Evolutionary conservation across 2,888 invertebrate species (phyloP), one percentile per base, ranked within the genome.

Genomic region (Anticlea derivata): DNA sequence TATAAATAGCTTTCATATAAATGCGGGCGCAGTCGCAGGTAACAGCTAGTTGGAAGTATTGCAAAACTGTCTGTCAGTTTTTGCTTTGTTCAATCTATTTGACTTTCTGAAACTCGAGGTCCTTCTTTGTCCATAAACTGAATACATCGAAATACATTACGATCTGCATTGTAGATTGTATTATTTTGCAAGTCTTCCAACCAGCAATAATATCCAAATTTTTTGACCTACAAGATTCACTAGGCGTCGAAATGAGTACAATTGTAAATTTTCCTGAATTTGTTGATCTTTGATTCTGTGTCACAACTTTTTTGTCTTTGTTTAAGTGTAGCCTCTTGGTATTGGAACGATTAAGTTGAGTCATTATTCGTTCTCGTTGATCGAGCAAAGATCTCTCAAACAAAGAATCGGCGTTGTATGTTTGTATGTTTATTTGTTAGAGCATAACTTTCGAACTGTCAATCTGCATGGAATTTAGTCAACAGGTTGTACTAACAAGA

Each of bases 331-430:
- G 17, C 4, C 2, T 4, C 2, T 17, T 3, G 22, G 24, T 27
- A 17, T 26, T 27, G 10, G 11, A 7, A n/a, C 20, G 11, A 38
- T 41, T 34, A 29, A 31, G 24, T 38, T 31, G 10, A 44, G 1
- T 40, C 39, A 40, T 30, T 49, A 48, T 41, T 38, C 33, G 23
- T n/a, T 35, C 26, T 51, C 17, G 20, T 50, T n/a, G n/a, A n/a
- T n/a, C n/a, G n/a, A n/a, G n/a, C n/a, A n/a, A n/a, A n/a, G n/a
- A n/a, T n/a, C n/a, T n/a, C n/a, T n/a, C n/a, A n/a, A n/a, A n/a
- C n/a, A n/a, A n/a, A n/a, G n/a, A n/a, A n/a, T n/a, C n/a, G n/a
- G n/a, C n/a, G n/a, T n/a, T n/a, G n/a, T n/a, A n/a, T n/a, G n/a
- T n/a, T n/a, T n/a, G n/a, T n/a, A n/a, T n/a, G n/a, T n/a, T n/a